Percentiles rank a stretch among this genome's conserved stretches.
These are phyloP conservation scores for Acrossocheilus wenchowensis DNA, from an alignment of 2,797 vertebrate genomes.

Conservation along the genomic window DNA sequence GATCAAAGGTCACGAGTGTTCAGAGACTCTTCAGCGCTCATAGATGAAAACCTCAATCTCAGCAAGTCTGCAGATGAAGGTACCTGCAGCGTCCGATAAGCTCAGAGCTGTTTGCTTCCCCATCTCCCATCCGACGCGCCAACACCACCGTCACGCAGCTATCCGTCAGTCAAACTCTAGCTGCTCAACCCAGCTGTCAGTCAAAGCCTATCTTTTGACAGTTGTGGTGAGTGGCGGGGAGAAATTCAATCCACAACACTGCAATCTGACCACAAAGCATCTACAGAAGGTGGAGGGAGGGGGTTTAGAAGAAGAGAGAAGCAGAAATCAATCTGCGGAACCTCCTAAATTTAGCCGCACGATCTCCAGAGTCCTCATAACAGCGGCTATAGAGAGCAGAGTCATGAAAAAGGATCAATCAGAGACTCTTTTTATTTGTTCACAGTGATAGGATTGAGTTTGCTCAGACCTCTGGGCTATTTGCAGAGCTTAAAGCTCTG, in stretches of 20 bases:
- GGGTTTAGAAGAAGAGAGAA: conserved; percentile 8
- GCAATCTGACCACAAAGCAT: conserved; percentile 69
- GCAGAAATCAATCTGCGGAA: conserved; percentile 47
- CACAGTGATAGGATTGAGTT: conserved; percentile 48
- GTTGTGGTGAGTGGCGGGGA: conserved; percentile 66
- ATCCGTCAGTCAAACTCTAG: conserved; percentile 48
- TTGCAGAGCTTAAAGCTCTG: conserved; percentile 37
- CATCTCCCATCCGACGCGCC: conserved; percentile 69
- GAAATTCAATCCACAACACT: conserved; percentile 76
- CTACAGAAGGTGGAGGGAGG: conserved; percentile 67
- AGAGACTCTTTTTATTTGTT: conserved; percentile 52
- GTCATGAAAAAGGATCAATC: conserved; percentile 46
- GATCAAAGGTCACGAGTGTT: conserved; percentile 67
- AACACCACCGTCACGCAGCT: conserved; percentile 59
- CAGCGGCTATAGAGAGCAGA: conserved; percentile 33
- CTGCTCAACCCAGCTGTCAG: conserved; percentile 72
- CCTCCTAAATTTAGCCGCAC: conserved; percentile 44
- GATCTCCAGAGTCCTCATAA: conserved; percentile 46
- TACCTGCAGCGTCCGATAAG: conserved; percentile 80
- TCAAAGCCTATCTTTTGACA: conserved; percentile 78
- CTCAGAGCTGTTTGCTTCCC: conserved; percentile 75
- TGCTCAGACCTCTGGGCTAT: conserved; percentile 36
- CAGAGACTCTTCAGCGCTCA: conserved; percentile 50
- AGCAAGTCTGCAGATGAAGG: conserved; percentile 69
- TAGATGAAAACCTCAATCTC: conserved; percentile 60